phyloP scores from a whole-genome alignment of 2,113 vertebrate species.

The Albula goreensis region DNA sequence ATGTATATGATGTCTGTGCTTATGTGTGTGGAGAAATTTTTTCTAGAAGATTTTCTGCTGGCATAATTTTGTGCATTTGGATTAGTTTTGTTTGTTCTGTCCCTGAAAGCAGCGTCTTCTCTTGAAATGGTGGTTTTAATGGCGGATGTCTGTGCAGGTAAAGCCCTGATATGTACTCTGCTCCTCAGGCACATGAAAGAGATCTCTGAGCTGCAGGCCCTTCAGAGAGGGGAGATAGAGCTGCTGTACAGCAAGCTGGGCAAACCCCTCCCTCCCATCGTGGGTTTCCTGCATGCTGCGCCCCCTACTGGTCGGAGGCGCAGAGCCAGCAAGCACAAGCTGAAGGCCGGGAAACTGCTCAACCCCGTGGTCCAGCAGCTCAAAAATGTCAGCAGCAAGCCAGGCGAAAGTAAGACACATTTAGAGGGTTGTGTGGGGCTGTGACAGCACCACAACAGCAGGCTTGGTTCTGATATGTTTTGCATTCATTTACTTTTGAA shows the following conservation, averaged over 20 bases:
- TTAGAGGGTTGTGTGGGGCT: too few relatives aligned
- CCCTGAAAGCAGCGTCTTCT: too few relatives aligned
- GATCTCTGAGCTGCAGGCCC: constrained; percentile 91
- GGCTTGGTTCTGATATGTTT: too few relatives aligned
- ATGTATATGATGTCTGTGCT: too few relatives aligned
- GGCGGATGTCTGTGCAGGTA: neutral
- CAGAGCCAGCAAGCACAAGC: constrained; percentile 77
- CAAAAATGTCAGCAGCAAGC: constrained; percentile 72
- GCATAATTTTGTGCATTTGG: too few relatives aligned
- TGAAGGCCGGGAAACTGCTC: constrained; percentile 76
- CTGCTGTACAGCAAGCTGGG: constrained; percentile 74
- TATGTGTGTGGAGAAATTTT: too few relatives aligned
- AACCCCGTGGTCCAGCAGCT: constrained; percentile 79
- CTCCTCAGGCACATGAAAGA: constrained; percentile 80
- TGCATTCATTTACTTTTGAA: too few relatives aligned
- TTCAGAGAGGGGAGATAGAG: constrained; percentile 92
- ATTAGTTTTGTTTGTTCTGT: too few relatives aligned
- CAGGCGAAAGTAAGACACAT: constrained; percentile 61
- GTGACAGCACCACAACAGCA: too few relatives aligned
- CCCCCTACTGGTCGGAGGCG: constrained; percentile 73
- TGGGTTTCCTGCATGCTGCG: constrained; percentile 76
- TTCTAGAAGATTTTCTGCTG: too few relatives aligned
- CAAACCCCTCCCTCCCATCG: constrained; percentile 74
- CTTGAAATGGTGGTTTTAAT: too few relatives aligned
- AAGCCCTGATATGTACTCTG: neutral